phyloP scores from a whole-genome alignment of 37 sponge, comb jelly and placozoan genomes.

The Theonella swinhoei region DNA sequence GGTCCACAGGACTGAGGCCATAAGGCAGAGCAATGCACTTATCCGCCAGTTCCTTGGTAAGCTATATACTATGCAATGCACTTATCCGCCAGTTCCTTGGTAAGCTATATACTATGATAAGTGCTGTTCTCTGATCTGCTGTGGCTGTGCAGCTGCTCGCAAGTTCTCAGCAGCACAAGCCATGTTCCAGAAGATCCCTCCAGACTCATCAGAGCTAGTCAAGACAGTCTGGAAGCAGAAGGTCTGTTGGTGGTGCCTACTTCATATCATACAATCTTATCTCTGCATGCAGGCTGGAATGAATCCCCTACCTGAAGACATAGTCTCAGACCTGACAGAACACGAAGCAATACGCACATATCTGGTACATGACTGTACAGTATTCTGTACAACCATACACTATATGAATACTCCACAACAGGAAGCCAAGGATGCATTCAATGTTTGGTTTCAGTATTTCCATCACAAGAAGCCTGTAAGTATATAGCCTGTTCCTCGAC shows the following conservation, averaged over 20 bases:
- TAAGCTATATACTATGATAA: not conserved
- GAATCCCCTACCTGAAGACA: constrained; percentile 28
- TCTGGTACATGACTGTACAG: constrained; percentile 29
- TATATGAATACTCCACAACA: constrained; percentile 15
- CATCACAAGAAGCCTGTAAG: constrained; percentile 80
- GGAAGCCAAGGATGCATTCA: constrained; percentile 71
- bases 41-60: constrained; percentile 86
- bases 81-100: constrained; percentile 88
- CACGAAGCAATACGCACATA: constrained; percentile 87
- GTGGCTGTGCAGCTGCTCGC: constrained; percentile 1
- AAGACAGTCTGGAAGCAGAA: constrained; percentile 51
- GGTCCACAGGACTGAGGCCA: constrained; percentile 82
- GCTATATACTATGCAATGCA: too few species aligned
- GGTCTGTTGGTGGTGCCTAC: constrained; percentile 8
- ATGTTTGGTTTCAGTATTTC: constrained; percentile 76
- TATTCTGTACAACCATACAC: too few species aligned
- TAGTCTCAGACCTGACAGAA: constrained; percentile 75
- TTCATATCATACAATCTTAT: too few species aligned
- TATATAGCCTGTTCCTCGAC: not conserved
- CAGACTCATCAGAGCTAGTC: constrained; percentile 66
- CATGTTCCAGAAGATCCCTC: constrained; percentile 69
- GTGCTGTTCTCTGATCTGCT: not conserved
- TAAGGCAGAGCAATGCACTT: constrained; percentile 84
- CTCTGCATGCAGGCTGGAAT: constrained; percentile 37
- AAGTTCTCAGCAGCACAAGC: constrained; percentile 73